Base-by-base conservation (phyloP, 2,888 invertebrate genomes). In the Teleiodes luculella region DNA sequence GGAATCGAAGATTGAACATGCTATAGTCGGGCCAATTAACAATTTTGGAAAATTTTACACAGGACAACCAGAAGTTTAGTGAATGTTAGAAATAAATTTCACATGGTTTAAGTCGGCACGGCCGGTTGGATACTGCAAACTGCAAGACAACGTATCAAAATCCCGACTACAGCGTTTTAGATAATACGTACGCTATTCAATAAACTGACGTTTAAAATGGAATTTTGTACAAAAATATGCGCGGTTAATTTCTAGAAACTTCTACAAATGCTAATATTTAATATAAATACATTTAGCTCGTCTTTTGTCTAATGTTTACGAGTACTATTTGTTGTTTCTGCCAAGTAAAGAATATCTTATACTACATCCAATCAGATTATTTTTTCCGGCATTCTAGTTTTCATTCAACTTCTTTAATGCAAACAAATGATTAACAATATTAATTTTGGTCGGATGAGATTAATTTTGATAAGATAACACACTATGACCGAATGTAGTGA, bases 191-290 rank as follows among this genome's bases (percentile, higher is more conserved):
- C 71, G 69, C 67, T 57, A 57, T 57, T 67, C 70, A 65, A 50
- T 65, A 68, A 73, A 71, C 68, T 63, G 70, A 66, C 62, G 64
- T 16, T 67, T 67, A 74, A 65, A 74, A 74, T 71, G 70, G 70
- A 68, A 68, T 66, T 78, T 79, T 80, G 76, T 83, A 83, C 83
- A 84, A 83, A 83, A 84, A 83, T 84, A 83, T 79, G 80, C 75
- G 68, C 72, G 78, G 72, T 70, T 72, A 77, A 71, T 76, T 64
- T 62, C 71, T 72, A 74, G 70, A 74, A 72, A 67, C 60, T 57
- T 67, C 70, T 73, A 74, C 67, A 45, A 62, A 64, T 68, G 64
- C 61, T 64, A 62, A 58, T 54, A 57, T 57, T 57, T 60, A 61
- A 62, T 56, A 48, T 48, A 5, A 47, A 33, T 33, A 33, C 33